Evolutionary conservation across 1,140 invertebrate species (phyloP), one percentile per base, ranked within the genome.

Genomic region (Aphidius gifuensis): DNA sequence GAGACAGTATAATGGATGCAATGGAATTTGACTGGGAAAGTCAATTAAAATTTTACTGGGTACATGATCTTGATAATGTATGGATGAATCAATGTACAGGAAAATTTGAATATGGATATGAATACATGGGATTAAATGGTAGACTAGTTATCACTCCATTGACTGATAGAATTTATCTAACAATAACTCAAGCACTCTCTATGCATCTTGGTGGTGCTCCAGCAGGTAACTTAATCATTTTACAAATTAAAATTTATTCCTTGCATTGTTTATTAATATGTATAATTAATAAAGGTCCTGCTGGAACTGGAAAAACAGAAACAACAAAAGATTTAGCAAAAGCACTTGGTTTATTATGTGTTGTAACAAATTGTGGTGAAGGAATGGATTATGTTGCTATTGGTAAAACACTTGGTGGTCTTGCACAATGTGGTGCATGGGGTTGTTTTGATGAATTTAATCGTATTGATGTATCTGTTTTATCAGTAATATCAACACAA

Each of bases 391-490:
- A 88, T 72, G 82, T 87, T 45, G 90, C 92, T 0, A 90, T 96
- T 43, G 92, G 92, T 0, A 93, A 92, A 69, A 94, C 92, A 63
- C 82, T 95, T 11, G 86, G 88, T 1, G 94, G 93, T 8, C 64
- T 87, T 39, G 82, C 81, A 5, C 85, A 87, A 60, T 90, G 88
- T 76, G 92, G 92, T 0, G 92, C 92, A 8, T 93, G 91, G 91
- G 91, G 90, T 1, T 92, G 93, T 74, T 96, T 96, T 72, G 93
- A 96, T 66, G 92, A 96, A 76, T 96, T 97, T 76, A 95, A 96
- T 78, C 82, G 92, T 38, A 94, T 97, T 64, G 92, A 96, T 62
- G 87, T 93, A 1, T 93, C 92, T 0, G 92, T 96, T 9, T 80
- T 96, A 4, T 95, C 93, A 44, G 93, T 96, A 1, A 94, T 96